Conservation (phyloP, 2,113 vertebrate genomes). For the Podarcis cretensis region DNA sequence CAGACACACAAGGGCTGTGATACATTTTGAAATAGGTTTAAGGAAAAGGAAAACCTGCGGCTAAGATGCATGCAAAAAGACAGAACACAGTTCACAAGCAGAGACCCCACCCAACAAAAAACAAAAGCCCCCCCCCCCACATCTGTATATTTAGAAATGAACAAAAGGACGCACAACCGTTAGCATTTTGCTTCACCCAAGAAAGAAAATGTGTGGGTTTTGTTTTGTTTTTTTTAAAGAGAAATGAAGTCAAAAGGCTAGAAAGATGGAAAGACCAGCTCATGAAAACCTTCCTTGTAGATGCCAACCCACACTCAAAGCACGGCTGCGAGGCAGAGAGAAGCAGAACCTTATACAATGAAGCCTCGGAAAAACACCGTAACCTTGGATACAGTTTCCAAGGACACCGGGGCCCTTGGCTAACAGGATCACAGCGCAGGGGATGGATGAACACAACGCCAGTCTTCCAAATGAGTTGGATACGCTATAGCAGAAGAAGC, state of each 20-base stretch:
- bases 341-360: constrained; percentile 6
- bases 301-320: constrained; percentile 22
- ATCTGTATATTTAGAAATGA: accelerated
- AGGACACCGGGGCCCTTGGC: constrained; percentile 68
- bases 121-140: constrained; percentile 8
- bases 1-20: not conserved
- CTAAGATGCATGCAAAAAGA: constrained; percentile 11
- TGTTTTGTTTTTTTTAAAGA: not conserved
- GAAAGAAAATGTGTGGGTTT: constrained; percentile 30
- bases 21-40: constrained; percentile 17
- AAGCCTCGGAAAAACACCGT: constrained; percentile 62
- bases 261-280: not conserved
- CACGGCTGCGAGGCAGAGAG: not conserved
- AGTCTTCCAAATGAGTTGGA: constrained; percentile 35
- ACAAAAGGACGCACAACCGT: not conserved
- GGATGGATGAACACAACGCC: constrained; percentile 42
- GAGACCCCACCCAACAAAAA: not conserved
- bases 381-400: constrained; percentile 81
- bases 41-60: not conserved
- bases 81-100: not conserved
- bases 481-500: accelerated
- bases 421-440: constrained; percentile 36
- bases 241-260: not conserved
- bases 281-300: not conserved
- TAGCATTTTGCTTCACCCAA: constrained; percentile 5